Evolutionary conservation across 2,113 vertebrate genomes (phyloP), one percentile per base, ranked within the genome.

Genomic region (Sinocyclocheilus rhinocerous): DNA sequence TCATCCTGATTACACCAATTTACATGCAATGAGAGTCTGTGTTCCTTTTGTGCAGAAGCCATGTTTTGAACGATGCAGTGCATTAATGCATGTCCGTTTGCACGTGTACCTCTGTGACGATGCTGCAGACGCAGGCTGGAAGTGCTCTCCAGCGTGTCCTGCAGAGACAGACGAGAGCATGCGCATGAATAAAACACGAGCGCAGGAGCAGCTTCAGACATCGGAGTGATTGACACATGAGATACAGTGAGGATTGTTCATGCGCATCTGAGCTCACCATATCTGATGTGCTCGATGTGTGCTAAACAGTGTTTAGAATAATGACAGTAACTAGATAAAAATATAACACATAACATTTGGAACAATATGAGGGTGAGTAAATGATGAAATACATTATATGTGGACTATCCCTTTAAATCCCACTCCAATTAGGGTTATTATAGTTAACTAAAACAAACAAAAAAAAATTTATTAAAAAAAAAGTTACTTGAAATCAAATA

Each of bases 61-160:
- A 3, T 75, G 15, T 39, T 39, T 39, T 29, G 7, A 29, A 65
- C 3, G 63, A 29, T 29, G 24, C 63, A 29, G 13, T 29, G 13
- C 63, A 67, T 16, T 67, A 67, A 67, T 63, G 24, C 24, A n/a
- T 63, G 59, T 65, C 12, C 4, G 1, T 18, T 18, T 69, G 15
- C 16, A 16, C 79, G n/a, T 69, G 20, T 95, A 98, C 98, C 96
- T 99, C 96, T 80, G 93, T 90, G 93, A 99, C 95, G 65, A 99
- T 90, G 76, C 89, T 94, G 81, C 91, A 96, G 96, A 69, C 95
- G 95, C 85, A 97, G 96, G 63, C 95, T 91, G 1, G 97, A 96
- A 83, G 95, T 97, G 83, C 94, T 93, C 91, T 98, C 96, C 91
- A 99, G 91, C 67, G 90, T 96, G 91, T 95, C 93, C 98, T 99